Evolutionary conservation across 2,113 vertebrate species (phyloP).

Genomic region (Amazona guildingii): DNA sequence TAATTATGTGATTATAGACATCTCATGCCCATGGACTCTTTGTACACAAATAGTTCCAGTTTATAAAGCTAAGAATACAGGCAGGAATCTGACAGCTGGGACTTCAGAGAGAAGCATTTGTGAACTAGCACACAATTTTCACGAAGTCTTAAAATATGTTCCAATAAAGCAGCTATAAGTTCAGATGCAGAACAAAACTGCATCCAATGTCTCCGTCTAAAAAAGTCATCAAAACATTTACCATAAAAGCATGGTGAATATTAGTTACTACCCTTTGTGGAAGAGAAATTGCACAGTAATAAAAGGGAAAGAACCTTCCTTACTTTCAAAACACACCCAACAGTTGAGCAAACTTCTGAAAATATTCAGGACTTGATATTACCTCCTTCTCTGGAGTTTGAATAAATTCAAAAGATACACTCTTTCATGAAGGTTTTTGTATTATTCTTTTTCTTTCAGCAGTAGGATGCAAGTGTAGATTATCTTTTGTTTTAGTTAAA

Average conservation of each 20-base stretch:
- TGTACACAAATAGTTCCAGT: neutral
- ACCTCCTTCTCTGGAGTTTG: neutral
- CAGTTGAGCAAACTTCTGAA: neutral
- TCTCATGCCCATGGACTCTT: neutral
- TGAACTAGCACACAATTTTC: neutral
- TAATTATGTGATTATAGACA: neutral
- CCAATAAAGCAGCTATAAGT: neutral
- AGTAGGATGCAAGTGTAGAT: neutral
- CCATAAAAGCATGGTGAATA: neutral
- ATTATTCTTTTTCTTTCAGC: neutral
- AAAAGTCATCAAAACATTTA: neutral
- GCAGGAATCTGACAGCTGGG: neutral
- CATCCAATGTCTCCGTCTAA: neutral
- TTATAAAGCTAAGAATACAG: neutral
- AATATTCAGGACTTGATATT: neutral
- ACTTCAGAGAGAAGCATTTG: neutral
- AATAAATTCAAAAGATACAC: neutral
- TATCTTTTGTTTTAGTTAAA: neutral
- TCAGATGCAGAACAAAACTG: neutral
- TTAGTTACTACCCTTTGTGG: neutral
- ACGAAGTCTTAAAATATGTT: neutral
- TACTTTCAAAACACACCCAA: neutral
- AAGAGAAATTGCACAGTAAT: neutral
- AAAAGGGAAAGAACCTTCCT: neutral
- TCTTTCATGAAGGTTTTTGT: neutral